Percentiles rank a stretch among this genome's conserved stretches.
Evolutionary conservation across 2,113 vertebrate species (phyloP).

Genomic region (Anthoscopus minutus): DNA sequence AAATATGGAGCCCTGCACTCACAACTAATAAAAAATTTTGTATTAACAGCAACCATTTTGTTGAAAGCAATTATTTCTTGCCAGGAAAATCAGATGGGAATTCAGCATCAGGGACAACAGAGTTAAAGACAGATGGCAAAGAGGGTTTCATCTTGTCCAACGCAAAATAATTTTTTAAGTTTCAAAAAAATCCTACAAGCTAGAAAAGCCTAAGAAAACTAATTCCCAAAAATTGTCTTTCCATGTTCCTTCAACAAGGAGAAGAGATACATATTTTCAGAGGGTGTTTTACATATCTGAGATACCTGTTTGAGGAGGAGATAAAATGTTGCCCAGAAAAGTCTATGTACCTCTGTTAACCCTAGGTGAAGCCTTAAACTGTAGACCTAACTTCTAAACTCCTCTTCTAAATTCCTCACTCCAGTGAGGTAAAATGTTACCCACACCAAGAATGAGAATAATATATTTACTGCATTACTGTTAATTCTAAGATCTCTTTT

Average conservation of each 20-base stretch:
- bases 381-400: not conserved
- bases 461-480: not conserved
- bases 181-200: not conserved
- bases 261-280: not conserved
- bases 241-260: not conserved
- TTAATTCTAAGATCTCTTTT: not conserved
- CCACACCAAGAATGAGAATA: not conserved
- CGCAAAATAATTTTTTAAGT: not conserved
- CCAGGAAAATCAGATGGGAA: slow-evolving; percentile 53
- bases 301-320: not conserved
- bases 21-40: not conserved
- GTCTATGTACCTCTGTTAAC: not conserved
- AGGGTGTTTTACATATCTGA: not conserved
- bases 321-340: not conserved
- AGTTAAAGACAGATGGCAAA: slow-evolving; percentile 56
- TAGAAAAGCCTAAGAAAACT: not conserved
- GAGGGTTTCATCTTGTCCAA: slow-evolving; percentile 41
- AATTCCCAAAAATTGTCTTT: not conserved
- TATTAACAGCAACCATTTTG: not conserved
- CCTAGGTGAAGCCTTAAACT: not conserved
- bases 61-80: slow-evolving; percentile 30
- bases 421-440: not conserved
- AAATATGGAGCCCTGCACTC: not conserved
- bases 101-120: slow-evolving; percentile 44
- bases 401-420: no score